phyloP scores from a whole-genome alignment of 2,888 invertebrate species.

The Azorinus chamasolen region DNA sequence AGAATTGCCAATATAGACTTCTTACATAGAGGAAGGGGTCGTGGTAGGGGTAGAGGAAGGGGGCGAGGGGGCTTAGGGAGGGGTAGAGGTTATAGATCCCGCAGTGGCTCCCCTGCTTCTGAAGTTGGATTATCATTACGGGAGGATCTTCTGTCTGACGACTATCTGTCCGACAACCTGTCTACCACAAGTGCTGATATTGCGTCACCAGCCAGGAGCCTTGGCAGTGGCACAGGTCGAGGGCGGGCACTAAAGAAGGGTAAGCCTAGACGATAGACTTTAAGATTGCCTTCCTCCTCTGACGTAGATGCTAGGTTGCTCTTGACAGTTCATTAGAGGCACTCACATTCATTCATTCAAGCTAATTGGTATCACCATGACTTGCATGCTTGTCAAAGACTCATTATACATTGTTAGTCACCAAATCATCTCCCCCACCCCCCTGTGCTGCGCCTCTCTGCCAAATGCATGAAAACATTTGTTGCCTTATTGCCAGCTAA shows the following conservation, averaged over 20 bases:
- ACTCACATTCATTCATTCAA: too few relatives aligned
- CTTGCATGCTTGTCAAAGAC: too few relatives aligned
- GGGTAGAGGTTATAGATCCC: constrained; percentile 61
- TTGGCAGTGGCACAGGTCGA: constrained; percentile 27
- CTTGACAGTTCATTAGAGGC: too few relatives aligned
- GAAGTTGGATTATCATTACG: constrained; percentile 42
- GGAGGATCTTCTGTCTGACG: constrained; percentile 58
- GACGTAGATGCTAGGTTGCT: constrained; percentile 60
- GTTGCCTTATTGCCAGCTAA: background rate
- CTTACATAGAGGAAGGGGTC: constrained; percentile 56
- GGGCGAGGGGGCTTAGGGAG: constrained; percentile 66
- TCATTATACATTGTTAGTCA: too few relatives aligned
- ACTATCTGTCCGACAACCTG: constrained; percentile 55
- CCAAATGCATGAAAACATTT: constrained; percentile 14
- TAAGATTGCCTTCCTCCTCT: constrained; percentile 46
- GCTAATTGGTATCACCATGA: too few relatives aligned
- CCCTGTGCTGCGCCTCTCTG: constrained; percentile 66
- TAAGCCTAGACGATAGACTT: constrained; percentile 52
- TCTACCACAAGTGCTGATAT: constrained; percentile 56
- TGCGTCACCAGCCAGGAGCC: constrained; percentile 40
- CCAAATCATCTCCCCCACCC: constrained; percentile 22
- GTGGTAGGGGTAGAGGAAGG: constrained; percentile 64
- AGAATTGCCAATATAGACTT: constrained; percentile 47
- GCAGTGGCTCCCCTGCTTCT: constrained; percentile 56
- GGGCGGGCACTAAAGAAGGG: constrained; percentile 59